Conservation (phyloP, 2,113 vertebrate species). For the Muntiacus muntjak region DNA sequence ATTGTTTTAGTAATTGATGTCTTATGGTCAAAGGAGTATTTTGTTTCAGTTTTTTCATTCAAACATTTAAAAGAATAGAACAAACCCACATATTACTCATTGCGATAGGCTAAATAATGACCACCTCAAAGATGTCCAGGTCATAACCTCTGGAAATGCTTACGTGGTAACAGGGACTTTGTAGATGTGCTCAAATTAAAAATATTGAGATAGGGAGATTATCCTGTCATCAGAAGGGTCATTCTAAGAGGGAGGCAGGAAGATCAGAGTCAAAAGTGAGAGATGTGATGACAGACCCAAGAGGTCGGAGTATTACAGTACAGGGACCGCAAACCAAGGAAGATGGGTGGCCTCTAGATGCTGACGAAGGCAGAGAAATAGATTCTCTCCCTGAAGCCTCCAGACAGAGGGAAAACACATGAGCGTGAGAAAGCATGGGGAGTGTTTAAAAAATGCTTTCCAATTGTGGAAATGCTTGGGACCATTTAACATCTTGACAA, state of each 20-base stretch:
- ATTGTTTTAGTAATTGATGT: neutral
- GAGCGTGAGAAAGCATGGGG: neutral
- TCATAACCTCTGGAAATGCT: neutral
- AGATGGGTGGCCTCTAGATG: neutral
- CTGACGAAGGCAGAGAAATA: neutral
- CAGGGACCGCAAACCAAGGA: neutral
- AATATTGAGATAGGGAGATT: neutral
- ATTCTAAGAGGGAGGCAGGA: neutral
- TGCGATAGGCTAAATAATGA: neutral
- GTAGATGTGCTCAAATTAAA: neutral
- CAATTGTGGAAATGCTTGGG: neutral
- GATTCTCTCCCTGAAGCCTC: neutral
- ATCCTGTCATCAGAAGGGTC: neutral
- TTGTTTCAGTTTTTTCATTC: neutral
- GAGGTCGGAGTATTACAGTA: neutral
- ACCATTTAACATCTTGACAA: neutral
- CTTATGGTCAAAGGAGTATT: neutral
- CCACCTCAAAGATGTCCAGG: neutral
- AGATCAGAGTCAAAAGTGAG: too few species aligned
- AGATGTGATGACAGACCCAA: fast-evolving
- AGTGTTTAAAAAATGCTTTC: neutral
- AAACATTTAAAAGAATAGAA: neutral
- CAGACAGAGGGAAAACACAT: neutral
- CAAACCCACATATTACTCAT: neutral
- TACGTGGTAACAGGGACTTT: neutral